Percentiles rank a stretch among this genome's conserved stretches.
These are phyloP conservation scores for Vesta saturnalis DNA, from an alignment of 2,888 invertebrate genomes.

Conservation along the genomic window DNA sequence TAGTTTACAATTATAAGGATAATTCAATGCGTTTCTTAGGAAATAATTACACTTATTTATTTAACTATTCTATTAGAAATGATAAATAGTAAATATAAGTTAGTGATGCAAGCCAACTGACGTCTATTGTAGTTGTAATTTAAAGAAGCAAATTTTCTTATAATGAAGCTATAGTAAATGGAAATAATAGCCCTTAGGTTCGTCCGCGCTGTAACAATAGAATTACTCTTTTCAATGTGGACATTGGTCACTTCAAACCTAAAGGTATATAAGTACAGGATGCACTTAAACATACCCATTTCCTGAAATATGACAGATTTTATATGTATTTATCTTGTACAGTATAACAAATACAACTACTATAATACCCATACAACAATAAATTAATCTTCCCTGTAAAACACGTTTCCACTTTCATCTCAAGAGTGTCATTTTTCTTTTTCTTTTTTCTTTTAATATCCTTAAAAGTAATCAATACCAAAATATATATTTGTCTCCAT, in stretches of 20 bases:
- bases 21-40: background rate
- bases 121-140: slow-evolving; percentile 2
- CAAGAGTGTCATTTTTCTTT: no score
- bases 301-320: slow-evolving; percentile 35
- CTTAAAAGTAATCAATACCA: background rate
- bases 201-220: slow-evolving; percentile 36
- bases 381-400: background rate
- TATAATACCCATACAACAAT: no score
- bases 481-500: slow-evolving; percentile 15
- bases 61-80: background rate
- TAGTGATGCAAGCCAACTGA: background rate
- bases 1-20: background rate
- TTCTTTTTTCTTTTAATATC: no score
- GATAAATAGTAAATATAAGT: no score
- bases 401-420: background rate
- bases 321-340: no score
- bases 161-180: slow-evolving; percentile 7
- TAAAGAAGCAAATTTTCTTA: background rate
- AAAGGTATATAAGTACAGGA: slow-evolving; percentile 29
- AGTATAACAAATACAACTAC: no score
- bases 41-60: no score
- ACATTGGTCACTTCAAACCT: slow-evolving; percentile 38
- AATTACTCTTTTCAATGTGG: slow-evolving; percentile 29
- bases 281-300: slow-evolving; percentile 28
- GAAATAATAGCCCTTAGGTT: slow-evolving; percentile 14